A percentile compares a stretch with the other conserved stretches of the same genome.
phyloP scores from a whole-genome alignment of 1,140 invertebrate genomes.

The Platorchestia sp. region DNA sequence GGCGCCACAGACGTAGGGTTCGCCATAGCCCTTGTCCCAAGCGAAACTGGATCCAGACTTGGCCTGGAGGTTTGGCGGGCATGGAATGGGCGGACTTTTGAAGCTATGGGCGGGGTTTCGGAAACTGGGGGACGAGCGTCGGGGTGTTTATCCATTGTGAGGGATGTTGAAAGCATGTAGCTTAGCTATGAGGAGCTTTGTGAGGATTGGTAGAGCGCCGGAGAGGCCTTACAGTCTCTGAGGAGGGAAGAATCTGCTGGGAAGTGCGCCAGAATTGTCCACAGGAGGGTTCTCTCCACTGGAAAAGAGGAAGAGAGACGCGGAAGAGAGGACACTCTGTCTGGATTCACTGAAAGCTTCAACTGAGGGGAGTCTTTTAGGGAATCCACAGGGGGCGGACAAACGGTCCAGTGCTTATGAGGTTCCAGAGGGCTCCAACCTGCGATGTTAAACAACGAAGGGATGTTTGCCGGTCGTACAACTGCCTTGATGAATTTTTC shows the following conservation, averaged over 20 bases:
- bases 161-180: conserved; percentile 49
- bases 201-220: conserved; percentile 3
- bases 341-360: not conserved
- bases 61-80: not conserved
- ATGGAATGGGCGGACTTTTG: not conserved
- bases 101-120: not conserved
- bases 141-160: conserved; percentile 50
- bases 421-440: no score
- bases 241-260: conserved; percentile 40
- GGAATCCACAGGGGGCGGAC: not conserved
- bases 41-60: conserved; percentile 17
- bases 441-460: not conserved
- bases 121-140: not conserved
- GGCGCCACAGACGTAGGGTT: conserved; percentile 14
- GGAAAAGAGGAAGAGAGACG: not conserved
- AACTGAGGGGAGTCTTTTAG: not conserved
- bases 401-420: not conserved
- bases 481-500: not conserved
- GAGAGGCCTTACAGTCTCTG: not conserved
- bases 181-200: conserved; percentile 6
- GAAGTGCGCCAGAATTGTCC: conserved; percentile 41
- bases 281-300: conserved; percentile 25
- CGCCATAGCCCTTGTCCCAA: conserved; percentile 12
- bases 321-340: not conserved
- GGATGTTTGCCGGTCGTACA: not conserved